A percentile compares a stretch with the other conserved stretches of the same genome.
Conservation (phyloP, 2,888 invertebrate genomes). For the Rambutsinella grinnellia region DNA sequence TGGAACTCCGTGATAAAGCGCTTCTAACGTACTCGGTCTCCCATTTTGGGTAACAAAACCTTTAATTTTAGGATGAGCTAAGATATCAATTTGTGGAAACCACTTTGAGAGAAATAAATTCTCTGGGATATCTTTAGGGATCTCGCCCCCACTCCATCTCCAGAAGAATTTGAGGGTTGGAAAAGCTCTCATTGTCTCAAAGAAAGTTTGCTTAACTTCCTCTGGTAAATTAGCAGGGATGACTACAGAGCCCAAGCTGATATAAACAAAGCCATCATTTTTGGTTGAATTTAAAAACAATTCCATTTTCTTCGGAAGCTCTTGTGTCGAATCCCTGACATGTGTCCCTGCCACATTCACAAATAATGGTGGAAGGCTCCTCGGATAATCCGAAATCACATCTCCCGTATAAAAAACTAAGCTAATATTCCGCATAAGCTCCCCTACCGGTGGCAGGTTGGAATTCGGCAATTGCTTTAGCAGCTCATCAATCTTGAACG, state of each 20-base stretch:
- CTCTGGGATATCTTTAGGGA: conserved; percentile 54
- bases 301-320: too few species aligned
- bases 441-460: conserved; percentile 23
- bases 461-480: not conserved
- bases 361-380: conserved; percentile 19
- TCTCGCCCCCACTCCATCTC: conserved; percentile 65
- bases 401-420: conserved; percentile 26
- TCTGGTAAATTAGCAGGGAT: conserved; percentile 27
- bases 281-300: conserved; percentile 32
- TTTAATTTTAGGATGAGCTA: conserved; percentile 26
- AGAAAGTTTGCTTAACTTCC: conserved; percentile 44
- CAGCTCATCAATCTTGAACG: conserved; percentile 6
- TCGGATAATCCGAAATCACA: conserved; percentile 22
- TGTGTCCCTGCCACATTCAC: conserved; percentile 29
- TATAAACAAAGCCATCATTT: conserved; percentile 58
- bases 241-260: conserved; percentile 58
- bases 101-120: conserved; percentile 64
- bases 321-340: not conserved
- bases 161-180: conserved; percentile 61
- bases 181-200: conserved; percentile 40
- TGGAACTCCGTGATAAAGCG: conserved; percentile 55
- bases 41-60: conserved; percentile 50
- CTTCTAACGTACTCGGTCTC: conserved; percentile 47
- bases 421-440: conserved; percentile 17
- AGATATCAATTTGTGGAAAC: conserved; percentile 66